Percentiles rank a stretch among this genome's conserved stretches.
phyloP scores from a whole-genome alignment of 2,797 vertebrate species.

The Clarias pachynema region DNA sequence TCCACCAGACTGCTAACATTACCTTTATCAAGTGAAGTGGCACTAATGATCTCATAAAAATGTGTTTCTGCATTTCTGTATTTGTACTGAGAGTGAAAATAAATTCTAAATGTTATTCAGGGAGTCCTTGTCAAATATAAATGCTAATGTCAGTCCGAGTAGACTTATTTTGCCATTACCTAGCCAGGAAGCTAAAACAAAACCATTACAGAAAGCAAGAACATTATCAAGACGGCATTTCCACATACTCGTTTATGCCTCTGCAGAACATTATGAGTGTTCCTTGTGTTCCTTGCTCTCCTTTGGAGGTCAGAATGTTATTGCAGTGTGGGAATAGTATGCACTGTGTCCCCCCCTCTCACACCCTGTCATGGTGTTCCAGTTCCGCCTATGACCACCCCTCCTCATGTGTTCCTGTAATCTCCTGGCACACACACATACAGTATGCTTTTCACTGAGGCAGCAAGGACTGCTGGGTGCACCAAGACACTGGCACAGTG shows the following conservation, averaged over 20 bases:
- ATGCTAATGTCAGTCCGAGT: constrained; percentile 27
- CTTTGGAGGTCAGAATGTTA: constrained; percentile 42
- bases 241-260: not conserved
- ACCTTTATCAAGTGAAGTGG: constrained; percentile 33
- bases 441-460: constrained; percentile 20
- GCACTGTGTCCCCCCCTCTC: not conserved
- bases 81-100: constrained; percentile 21
- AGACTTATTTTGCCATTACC: constrained; percentile 20
- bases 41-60: constrained; percentile 28
- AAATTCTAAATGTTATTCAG: constrained; percentile 29
- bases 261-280: constrained; percentile 24
- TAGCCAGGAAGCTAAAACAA: constrained; percentile 16
- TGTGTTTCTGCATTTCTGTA: constrained; percentile 23
- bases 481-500: constrained; percentile 35
- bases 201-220: constrained; percentile 20
- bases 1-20: constrained; percentile 25
- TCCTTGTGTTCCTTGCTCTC: not conserved
- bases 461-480: constrained; percentile 30
- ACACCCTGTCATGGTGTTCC: constrained; percentile 25
- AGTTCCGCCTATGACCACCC: constrained; percentile 15
- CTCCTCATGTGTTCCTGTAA: constrained; percentile 18
- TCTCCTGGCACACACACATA: constrained; percentile 13
- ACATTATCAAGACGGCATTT: constrained; percentile 24
- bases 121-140: constrained; percentile 28
- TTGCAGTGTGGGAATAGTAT: constrained; percentile 12